Evolutionary conservation across 2,797 vertebrate genomes (phyloP).

Genomic region (Hippocampus kuda): DNA sequence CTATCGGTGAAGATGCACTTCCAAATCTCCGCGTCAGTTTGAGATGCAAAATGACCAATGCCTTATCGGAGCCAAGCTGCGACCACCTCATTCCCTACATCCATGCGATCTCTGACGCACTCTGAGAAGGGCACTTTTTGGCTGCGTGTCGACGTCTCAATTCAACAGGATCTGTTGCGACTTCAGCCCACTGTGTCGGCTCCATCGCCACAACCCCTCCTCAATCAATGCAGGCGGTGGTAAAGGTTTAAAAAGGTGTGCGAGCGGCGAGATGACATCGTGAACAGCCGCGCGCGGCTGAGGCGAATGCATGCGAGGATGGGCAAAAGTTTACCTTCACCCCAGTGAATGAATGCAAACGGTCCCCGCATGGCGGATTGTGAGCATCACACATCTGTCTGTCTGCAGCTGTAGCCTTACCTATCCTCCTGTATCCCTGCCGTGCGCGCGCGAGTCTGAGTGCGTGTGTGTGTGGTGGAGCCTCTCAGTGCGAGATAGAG

Average conservation of each 20-base stretch:
- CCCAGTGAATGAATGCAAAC: conserved; percentile 32
- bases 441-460: conserved; percentile 38
- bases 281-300: conserved; percentile 25
- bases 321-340: conserved; percentile 66
- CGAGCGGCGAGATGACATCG: conserved; percentile 36
- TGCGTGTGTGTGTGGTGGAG: conserved; percentile 38
- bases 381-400: conserved; percentile 67
- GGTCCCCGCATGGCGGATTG: conserved; percentile 46
- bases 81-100: conserved; percentile 45
- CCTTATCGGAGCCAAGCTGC: conserved; percentile 49
- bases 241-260: conserved; percentile 46
- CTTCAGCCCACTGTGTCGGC: conserved; percentile 57
- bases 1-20: conserved; percentile 57
- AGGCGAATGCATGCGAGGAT: conserved; percentile 22
- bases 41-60: conserved; percentile 41
- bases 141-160: conserved; percentile 62
- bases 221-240: conserved; percentile 22
- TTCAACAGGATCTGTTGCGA: conserved; percentile 72
- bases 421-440: conserved; percentile 58
- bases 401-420: conserved; percentile 56
- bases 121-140: conserved; percentile 61
- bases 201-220: conserved; percentile 44
- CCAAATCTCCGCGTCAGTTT: conserved; percentile 52
- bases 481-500: conserved; percentile 52
- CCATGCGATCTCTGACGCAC: conserved; percentile 64